Base-by-base conservation (phyloP, 1,140 invertebrate genomes). In the Leptopilina boulardi region DNA sequence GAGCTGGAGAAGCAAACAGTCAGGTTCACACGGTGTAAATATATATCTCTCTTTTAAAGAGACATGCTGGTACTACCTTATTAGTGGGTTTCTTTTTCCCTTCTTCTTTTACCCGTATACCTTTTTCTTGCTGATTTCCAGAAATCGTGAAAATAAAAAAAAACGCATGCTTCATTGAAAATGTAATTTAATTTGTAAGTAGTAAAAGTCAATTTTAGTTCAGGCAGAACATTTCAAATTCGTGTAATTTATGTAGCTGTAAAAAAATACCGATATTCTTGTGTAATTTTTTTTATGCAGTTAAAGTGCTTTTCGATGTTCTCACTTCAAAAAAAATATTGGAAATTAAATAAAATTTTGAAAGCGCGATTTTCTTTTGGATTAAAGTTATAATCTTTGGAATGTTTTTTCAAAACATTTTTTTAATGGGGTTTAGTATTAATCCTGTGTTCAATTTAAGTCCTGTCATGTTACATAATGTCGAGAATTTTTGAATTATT, bases 21-120 rank as follows among this genome's bases (percentile, higher is more conserved):
- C 23, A 26, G 56, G 56, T 59, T 59, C 56, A 59, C 56, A 59
- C 56, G 56, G 56, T 59, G 56, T 59, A 59, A 59, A 59, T 59
- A 59, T 34, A 59, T 59, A 59, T 59, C 56, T 59, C 56, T 59
- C 54, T 59, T 30, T 59, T 59, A 59, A 26, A 26, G 56, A 10
- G 23, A 59, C 56, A 59, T 59, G 56, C 56, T 59, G 56, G 56
- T 59, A 59, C 56, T 59, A 59, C 21, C 56, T 59, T 59, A 59
- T 59, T 59, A 59, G 56, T 15, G 11, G 23, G 19, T 26, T 59
- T 13, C 21, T 11, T 47, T 47, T 47, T 30, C 11, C 9, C 13
- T 59, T 54, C 18, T 26, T 59, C 13, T 59, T 26, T 59, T 13
- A 59, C 56, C 21, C 56, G 8, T 6, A 26, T 23, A 10, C 11